phyloP scores from a whole-genome alignment of 2,113 vertebrate genomes.

The Channa maculata region DNA sequence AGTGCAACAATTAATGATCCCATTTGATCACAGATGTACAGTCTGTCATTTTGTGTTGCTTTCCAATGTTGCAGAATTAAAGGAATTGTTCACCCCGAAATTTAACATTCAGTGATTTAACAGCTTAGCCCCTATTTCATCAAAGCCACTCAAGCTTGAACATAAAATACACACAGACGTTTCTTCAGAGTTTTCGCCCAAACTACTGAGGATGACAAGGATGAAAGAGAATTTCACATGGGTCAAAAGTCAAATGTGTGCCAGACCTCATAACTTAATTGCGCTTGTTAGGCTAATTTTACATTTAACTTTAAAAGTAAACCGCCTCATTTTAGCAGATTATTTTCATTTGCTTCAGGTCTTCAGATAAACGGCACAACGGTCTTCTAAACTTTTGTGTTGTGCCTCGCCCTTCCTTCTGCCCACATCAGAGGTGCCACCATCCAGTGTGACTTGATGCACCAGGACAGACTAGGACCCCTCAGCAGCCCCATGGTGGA shows the following conservation, averaged over 20 bases:
- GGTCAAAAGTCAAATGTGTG: too few species aligned
- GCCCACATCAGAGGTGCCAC: slow-evolving; percentile 61
- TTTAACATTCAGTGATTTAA: slow-evolving; percentile 33
- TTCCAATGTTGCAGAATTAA: slow-evolving; percentile 39
- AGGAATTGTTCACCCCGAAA: slow-evolving; percentile 15
- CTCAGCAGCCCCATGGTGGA: slow-evolving; percentile 70
- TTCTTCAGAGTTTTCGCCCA: background rate
- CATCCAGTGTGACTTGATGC: slow-evolving; percentile 74
- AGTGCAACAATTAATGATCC: slow-evolving; percentile 38
- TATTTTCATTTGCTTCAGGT: slow-evolving; percentile 59
- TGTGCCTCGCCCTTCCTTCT: slow-evolving; percentile 32
- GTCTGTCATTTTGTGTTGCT: slow-evolving; percentile 33
- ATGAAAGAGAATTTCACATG: too few species aligned
- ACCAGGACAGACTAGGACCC: slow-evolving; percentile 73
- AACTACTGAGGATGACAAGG: background rate
- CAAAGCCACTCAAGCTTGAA: slow-evolving; percentile 2
- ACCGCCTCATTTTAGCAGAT: slow-evolving; percentile 36
- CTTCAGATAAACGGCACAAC: slow-evolving; percentile 46
- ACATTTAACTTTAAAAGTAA: slow-evolving; percentile 5
- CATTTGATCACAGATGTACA: slow-evolving; percentile 56
- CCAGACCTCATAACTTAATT: background rate
- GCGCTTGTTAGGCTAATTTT: background rate
- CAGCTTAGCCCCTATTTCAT: slow-evolving; percentile 9
- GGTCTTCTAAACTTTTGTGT: slow-evolving; percentile 56
- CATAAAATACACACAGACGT: slow-evolving; percentile 1